These are phyloP conservation scores for Microchirus variegatus DNA, from an alignment of 2,797 vertebrate genomes.

Conservation along the genomic window DNA sequence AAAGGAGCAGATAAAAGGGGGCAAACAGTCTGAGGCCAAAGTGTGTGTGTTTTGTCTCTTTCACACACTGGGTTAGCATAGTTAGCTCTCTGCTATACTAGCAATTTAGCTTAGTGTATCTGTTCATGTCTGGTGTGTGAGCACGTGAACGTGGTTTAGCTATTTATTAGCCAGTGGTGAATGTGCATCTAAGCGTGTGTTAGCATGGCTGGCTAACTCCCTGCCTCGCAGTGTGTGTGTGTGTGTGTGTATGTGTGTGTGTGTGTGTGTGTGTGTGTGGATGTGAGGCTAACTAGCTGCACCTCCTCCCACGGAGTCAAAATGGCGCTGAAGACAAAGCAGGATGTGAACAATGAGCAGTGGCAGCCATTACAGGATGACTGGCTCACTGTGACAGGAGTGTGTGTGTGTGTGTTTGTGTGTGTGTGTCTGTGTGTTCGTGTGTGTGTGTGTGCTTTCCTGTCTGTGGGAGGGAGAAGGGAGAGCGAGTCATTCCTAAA, in stretches of 20 bases:
- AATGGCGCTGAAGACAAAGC: constrained; percentile 88
- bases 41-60: constrained; percentile 1
- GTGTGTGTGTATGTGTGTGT: constrained; percentile 23
- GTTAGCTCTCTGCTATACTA: constrained; percentile 1
- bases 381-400: constrained; percentile 62
- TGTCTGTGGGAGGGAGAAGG: background rate
- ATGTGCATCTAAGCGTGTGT: background rate
- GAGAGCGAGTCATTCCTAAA: background rate
- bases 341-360: constrained; percentile 78
- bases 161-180: background rate
- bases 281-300: constrained; percentile 53
- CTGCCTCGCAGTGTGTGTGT: too few relatives aligned
- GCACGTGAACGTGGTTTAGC: background rate
- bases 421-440: constrained; percentile 3
- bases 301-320: constrained; percentile 75
- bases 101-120: background rate
- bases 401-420: constrained; percentile 11
- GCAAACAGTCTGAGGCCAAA: constrained; percentile 5
- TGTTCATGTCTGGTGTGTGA: background rate
- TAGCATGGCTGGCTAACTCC: constrained; percentile 26
- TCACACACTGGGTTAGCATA: constrained; percentile 21
- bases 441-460: constrained; percentile 6
- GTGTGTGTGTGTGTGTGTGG: constrained; percentile 26
- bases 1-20: constrained; percentile 12
- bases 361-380: constrained; percentile 88